Conservation (phyloP, 2,113 vertebrate species). For the Salvelinus alpinus region DNA sequence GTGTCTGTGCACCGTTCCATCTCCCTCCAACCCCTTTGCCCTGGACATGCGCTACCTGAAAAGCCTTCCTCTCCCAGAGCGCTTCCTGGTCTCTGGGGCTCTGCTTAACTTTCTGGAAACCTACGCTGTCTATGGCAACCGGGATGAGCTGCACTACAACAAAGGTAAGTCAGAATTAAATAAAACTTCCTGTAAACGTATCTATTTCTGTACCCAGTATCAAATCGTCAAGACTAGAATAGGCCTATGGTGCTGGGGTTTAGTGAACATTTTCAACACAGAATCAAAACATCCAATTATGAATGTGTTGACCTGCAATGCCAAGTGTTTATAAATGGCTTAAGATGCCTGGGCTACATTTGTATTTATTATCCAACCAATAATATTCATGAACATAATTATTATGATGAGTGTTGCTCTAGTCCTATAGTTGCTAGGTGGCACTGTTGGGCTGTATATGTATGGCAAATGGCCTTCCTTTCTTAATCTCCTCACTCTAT, state of each 20-base stretch:
- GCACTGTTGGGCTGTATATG: conserved; percentile 36
- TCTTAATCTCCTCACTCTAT: background rate
- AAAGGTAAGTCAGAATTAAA: conserved; percentile 41
- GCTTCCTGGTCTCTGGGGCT: conserved; percentile 75
- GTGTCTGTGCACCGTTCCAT: conserved; percentile 73
- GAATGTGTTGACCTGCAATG: no score
- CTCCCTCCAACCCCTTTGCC: conserved; percentile 77
- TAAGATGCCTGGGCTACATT: background rate
- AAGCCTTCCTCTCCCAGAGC: conserved; percentile 71
- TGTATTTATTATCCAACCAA: no score
- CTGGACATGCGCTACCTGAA: conserved; percentile 75
- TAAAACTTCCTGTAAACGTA: background rate
- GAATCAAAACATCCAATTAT: no score
- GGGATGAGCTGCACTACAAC: conserved; percentile 68
- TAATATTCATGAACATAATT: background rate
- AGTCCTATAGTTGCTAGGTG: conserved; percentile 35
- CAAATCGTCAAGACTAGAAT: no score
- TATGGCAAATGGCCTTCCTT: background rate
- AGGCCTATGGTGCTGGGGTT: no score
- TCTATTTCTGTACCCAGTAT: background rate
- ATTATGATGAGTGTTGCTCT: background rate
- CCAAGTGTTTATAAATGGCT: no score
- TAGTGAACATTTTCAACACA: no score
- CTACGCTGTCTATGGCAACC: conserved; percentile 69
- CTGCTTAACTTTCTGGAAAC: conserved; percentile 77